phyloP scores from a whole-genome alignment of 1,140 invertebrate genomes.

The Drosophila obscura region DNA sequence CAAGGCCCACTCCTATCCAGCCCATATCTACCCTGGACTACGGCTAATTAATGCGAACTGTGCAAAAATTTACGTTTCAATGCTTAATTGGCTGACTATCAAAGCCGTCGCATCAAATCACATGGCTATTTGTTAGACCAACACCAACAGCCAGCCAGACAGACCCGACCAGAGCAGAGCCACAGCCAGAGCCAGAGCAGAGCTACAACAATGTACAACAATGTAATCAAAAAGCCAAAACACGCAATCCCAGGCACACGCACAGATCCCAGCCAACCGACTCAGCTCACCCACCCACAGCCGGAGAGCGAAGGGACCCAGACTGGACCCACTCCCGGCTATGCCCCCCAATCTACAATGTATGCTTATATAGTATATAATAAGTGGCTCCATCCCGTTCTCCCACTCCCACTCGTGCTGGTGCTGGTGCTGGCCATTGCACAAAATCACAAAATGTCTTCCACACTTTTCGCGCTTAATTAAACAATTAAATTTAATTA shows the following conservation, averaged over 20 bases:
- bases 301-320: slow-evolving; percentile 10
- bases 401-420: background rate
- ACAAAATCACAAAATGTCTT: slow-evolving; percentile 78
- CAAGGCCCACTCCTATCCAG: slow-evolving; percentile 10
- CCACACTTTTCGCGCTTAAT: slow-evolving; percentile 83
- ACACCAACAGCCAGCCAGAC: slow-evolving; percentile 47
- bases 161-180: slow-evolving; percentile 3
- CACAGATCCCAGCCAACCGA: slow-evolving; percentile 47
- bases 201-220: slow-evolving; percentile 41
- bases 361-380: slow-evolving; percentile 41
- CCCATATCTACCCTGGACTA: slow-evolving; percentile 8
- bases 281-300: slow-evolving; percentile 29
- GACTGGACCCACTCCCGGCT: slow-evolving; percentile 7
- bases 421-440: slow-evolving; percentile 40
- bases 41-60: slow-evolving; percentile 72
- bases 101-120: slow-evolving; percentile 79
- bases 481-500: slow-evolving; percentile 84
- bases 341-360: slow-evolving; percentile 8
- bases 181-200: background rate
- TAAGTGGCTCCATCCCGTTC: slow-evolving; percentile 19
- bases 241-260: slow-evolving; percentile 64
- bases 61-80: slow-evolving; percentile 79
- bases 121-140: slow-evolving; percentile 79
- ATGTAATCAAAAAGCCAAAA: slow-evolving; percentile 52
- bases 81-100: slow-evolving; percentile 79